Conservation (phyloP, 2,888 invertebrate genomes). For the Azorinus chamasolen region DNA sequence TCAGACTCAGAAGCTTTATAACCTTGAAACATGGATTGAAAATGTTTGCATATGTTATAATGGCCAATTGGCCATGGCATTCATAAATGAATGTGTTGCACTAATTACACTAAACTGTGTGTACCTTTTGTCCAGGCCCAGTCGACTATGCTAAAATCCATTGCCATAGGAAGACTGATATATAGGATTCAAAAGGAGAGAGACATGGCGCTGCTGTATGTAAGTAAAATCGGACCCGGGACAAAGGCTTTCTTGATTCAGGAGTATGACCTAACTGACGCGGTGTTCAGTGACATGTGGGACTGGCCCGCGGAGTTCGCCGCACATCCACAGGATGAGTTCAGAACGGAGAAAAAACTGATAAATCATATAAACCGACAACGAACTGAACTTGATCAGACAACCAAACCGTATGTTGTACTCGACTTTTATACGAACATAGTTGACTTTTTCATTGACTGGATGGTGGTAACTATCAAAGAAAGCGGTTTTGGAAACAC, state of each 20-base stretch:
- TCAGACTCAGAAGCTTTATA: too few relatives aligned
- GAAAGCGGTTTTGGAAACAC: slow-evolving; percentile 71
- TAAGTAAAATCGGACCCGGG: slow-evolving; percentile 71
- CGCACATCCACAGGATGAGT: slow-evolving; percentile 12
- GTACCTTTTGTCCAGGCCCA: slow-evolving; percentile 72
- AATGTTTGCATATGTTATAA: too few relatives aligned
- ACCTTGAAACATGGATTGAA: too few relatives aligned
- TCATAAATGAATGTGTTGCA: too few relatives aligned
- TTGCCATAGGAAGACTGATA: slow-evolving; percentile 73
- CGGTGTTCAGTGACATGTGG: slow-evolving; percentile 63
- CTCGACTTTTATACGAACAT: slow-evolving; percentile 70
- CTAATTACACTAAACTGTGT: too few relatives aligned
- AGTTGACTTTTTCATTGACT: slow-evolving; percentile 72
- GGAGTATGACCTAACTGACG: slow-evolving; percentile 72
- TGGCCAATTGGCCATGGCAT: too few relatives aligned
- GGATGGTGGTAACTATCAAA: slow-evolving; percentile 73
- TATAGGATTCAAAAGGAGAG: slow-evolving; percentile 76
- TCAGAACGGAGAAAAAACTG: slow-evolving; percentile 27
- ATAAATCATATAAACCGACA: slow-evolving; percentile 28
- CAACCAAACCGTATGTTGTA: slow-evolving; percentile 18
- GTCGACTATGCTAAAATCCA: slow-evolving; percentile 67
- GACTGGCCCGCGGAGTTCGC: slow-evolving; percentile 45
- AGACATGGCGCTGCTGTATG: slow-evolving; percentile 75
- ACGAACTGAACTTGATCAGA: slow-evolving; percentile 22
- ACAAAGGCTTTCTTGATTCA: slow-evolving; percentile 72